A percentile compares a stretch with the other conserved stretches of the same genome.
Evolutionary conservation across 2,888 invertebrate species (phyloP).

Genomic region (Empis livida): DNA sequence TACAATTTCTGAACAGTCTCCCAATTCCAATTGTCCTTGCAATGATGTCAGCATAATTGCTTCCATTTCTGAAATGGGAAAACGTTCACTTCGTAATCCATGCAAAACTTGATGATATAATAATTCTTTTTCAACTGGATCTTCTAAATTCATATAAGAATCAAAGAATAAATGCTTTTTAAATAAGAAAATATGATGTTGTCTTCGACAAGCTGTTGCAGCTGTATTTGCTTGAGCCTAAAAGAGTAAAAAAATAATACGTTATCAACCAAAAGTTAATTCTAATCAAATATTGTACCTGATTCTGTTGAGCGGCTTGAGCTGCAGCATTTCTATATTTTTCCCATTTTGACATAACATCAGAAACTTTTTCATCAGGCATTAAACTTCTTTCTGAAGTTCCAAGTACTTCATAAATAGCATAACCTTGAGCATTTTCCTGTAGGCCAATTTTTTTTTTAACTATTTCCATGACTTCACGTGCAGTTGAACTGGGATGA

Average conservation of each 20-base stretch:
- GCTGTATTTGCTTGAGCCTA: conserved; percentile 31
- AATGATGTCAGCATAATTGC: conserved; percentile 90
- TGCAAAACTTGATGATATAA: conserved; percentile 88
- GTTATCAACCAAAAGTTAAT: not conserved
- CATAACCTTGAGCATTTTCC: conserved; percentile 52
- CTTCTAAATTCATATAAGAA: conserved; percentile 61
- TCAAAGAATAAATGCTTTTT: conserved; percentile 76
- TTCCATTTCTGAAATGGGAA: conserved; percentile 88
- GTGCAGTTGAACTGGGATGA: conserved; percentile 83
- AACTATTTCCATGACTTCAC: conserved; percentile 76
- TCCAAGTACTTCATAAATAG: conserved; percentile 83
- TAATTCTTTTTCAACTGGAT: conserved; percentile 86
- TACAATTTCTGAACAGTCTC: conserved; percentile 61
- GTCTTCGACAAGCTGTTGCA: conserved; percentile 38
- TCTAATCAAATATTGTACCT: conserved; percentile 16
- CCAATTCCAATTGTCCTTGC: conserved; percentile 83
- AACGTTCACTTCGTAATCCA: conserved; percentile 77
- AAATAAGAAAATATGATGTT: conserved; percentile 57
- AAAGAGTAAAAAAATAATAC: not conserved
- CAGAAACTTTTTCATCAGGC: conserved; percentile 79
- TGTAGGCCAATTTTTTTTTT: conserved; percentile 72
- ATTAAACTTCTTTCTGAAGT: conserved; percentile 73
- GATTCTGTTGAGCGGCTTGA: conserved; percentile 35
- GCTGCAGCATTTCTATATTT: conserved; percentile 63
- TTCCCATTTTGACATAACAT: conserved; percentile 94